phyloP scores from a whole-genome alignment of 2,797 vertebrate genomes.

The Halcyon smyrnensis region DNA sequence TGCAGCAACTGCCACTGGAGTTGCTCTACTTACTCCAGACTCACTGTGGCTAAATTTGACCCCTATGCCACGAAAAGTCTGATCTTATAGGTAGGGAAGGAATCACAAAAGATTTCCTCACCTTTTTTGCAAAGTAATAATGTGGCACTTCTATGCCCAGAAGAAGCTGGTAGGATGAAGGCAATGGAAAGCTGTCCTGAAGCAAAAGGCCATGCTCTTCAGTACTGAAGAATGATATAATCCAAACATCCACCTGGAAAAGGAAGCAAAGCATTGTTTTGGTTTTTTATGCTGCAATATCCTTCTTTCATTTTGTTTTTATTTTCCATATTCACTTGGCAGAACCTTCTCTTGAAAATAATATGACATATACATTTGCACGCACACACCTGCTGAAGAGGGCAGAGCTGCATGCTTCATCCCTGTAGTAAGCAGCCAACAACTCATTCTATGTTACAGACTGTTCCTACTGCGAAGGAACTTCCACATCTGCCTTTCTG shows the following conservation, averaged over 20 bases:
- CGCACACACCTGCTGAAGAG: background rate
- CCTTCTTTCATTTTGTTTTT: constrained; percentile 20
- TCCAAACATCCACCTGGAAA: constrained; percentile 78
- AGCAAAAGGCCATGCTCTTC: constrained; percentile 93
- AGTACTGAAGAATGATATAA: constrained; percentile 91
- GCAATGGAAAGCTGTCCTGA: constrained; percentile 88
- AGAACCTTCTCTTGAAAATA: background rate
- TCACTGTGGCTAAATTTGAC: background rate
- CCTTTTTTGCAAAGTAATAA: constrained; percentile 95
- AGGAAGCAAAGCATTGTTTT: background rate
- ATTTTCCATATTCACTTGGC: constrained; percentile 19
- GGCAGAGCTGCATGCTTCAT: background rate
- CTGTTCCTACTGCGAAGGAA: background rate
- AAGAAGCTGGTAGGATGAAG: constrained; percentile 83
- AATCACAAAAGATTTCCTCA: constrained; percentile 50
- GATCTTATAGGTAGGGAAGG: background rate
- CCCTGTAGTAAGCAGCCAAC: background rate
- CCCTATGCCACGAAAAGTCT: background rate
- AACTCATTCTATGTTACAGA: background rate
- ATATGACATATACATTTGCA: background rate
- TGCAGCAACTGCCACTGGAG: background rate
- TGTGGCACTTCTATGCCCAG: constrained; percentile 91
- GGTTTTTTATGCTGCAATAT: background rate
- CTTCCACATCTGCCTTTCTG: background rate
- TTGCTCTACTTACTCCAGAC: background rate